Evolutionary conservation across 2,888 invertebrate species (phyloP).

Genomic region (Mactromeris polynyma): DNA sequence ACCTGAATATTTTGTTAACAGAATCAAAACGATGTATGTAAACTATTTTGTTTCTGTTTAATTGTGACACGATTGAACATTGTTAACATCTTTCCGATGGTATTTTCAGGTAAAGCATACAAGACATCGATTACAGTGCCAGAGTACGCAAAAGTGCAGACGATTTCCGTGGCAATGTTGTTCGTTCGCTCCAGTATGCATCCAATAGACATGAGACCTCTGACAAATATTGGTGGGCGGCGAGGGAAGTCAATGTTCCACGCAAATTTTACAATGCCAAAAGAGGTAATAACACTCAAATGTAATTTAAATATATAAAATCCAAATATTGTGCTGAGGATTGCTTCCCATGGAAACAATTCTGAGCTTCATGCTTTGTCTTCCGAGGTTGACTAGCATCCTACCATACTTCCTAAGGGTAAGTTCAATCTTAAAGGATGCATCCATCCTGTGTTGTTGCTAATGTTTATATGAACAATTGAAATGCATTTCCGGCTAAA

Average conservation of each 20-base stretch:
- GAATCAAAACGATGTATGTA: too few relatives aligned
- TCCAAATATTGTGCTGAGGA: too few relatives aligned
- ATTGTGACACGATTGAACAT: neutral
- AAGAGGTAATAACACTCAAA: conserved; percentile 41
- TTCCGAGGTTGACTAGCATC: too few relatives aligned
- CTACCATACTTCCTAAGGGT: too few relatives aligned
- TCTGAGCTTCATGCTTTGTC: too few relatives aligned
- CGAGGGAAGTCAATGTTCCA: conserved; percentile 61
- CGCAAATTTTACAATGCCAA: conserved; percentile 55
- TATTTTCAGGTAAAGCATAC: conserved; percentile 46
- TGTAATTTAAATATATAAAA: too few relatives aligned
- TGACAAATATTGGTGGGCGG: conserved; percentile 66
- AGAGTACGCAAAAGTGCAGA: conserved; percentile 45
- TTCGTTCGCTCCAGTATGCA: conserved; percentile 21
- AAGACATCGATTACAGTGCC: conserved; percentile 61
- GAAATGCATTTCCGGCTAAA: too few relatives aligned
- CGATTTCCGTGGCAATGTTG: conserved; percentile 47
- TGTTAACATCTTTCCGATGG: neutral
- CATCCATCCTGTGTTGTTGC: too few relatives aligned
- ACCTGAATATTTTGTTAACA: neutral
- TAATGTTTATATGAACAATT: too few relatives aligned
- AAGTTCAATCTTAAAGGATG: too few relatives aligned
- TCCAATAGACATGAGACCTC: conserved; percentile 27
- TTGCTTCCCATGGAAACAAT: too few relatives aligned
- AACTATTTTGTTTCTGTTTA: neutral